Conservation (phyloP, 2,113 vertebrate genomes). For the Ctenomys sociabilis region DNA sequence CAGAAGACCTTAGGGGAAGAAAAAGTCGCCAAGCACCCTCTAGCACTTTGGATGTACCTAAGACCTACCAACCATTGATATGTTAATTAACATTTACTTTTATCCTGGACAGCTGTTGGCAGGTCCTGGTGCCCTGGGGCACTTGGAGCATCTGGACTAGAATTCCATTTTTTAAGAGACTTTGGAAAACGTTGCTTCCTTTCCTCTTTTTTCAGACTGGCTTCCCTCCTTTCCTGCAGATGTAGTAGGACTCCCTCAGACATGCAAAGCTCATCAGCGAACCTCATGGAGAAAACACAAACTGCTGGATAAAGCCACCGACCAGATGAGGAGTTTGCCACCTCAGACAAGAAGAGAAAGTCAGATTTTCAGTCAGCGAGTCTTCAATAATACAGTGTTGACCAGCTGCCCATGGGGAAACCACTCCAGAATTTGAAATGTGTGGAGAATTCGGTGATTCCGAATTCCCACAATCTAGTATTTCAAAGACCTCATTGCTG, state of each 20-base stretch:
- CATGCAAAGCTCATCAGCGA: background rate
- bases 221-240: background rate
- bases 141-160: slow-evolving; percentile 57
- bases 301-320: background rate
- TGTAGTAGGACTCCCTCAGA: background rate
- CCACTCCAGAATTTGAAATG: background rate
- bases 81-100: slow-evolving; percentile 78
- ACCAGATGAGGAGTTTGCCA: background rate
- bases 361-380: slow-evolving; percentile 1
- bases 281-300: background rate
- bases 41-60: slow-evolving; percentile 74
- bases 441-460: slow-evolving; percentile 10
- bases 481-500: background rate
- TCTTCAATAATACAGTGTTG: slow-evolving; percentile 11
- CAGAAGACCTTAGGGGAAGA: slow-evolving; percentile 77
- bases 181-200: slow-evolving; percentile 34
- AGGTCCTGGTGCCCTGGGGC: slow-evolving; percentile 64
- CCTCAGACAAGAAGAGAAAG: slow-evolving; percentile 13
- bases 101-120: slow-evolving; percentile 65
- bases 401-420: background rate
- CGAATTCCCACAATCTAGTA: background rate
- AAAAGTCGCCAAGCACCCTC: slow-evolving; percentile 78
- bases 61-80: slow-evolving; percentile 75
- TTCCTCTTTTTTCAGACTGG: slow-evolving; percentile 20
- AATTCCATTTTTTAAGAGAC: slow-evolving; percentile 62